A percentile compares a stretch with the other conserved stretches of the same genome.
These are phyloP conservation scores for Enteromius paludinosus DNA, from an alignment of 2,797 vertebrate genomes.

Conservation along the genomic window DNA sequence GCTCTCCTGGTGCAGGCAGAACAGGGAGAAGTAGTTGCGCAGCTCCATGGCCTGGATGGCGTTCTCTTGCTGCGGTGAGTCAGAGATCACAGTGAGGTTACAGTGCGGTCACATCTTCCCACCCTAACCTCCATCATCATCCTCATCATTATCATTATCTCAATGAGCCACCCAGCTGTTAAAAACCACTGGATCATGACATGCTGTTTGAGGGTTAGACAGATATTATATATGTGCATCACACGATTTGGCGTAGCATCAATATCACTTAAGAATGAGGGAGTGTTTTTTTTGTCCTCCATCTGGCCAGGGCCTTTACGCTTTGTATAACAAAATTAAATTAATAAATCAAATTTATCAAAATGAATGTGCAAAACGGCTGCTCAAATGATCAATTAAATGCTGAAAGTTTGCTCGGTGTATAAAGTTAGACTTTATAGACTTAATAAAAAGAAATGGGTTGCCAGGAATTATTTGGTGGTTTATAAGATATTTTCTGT, in stretches of 20 bases:
- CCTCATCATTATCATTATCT: neutral
- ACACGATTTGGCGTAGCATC: neutral
- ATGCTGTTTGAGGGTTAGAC: slow-evolving; percentile 4
- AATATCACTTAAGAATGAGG: slow-evolving; percentile 6
- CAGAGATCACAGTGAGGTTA: slow-evolving; percentile 38
- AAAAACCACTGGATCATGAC: neutral
- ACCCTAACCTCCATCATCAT: neutral
- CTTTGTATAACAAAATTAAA: neutral
- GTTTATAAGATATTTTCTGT: neutral
- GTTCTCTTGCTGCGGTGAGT: slow-evolving; percentile 87
- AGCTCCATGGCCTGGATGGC: slow-evolving; percentile 96
- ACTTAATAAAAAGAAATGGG: neutral
- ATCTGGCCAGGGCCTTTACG: neutral
- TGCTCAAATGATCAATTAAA: neutral
- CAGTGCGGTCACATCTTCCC: neutral
- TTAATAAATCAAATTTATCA: neutral
- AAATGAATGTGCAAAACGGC: neutral
- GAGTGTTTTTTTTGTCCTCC: neutral
- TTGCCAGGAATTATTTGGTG: neutral
- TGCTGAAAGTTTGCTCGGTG: neutral
- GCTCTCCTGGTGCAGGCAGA: slow-evolving; percentile 96
- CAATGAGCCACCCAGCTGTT: slow-evolving; percentile 2
- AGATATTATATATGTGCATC: neutral
- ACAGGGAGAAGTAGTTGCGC: slow-evolving; percentile 94
- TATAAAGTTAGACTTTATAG: neutral